Base-by-base conservation (phyloP, 2,797 vertebrate genomes). In the Champsocephalus esox region DNA sequence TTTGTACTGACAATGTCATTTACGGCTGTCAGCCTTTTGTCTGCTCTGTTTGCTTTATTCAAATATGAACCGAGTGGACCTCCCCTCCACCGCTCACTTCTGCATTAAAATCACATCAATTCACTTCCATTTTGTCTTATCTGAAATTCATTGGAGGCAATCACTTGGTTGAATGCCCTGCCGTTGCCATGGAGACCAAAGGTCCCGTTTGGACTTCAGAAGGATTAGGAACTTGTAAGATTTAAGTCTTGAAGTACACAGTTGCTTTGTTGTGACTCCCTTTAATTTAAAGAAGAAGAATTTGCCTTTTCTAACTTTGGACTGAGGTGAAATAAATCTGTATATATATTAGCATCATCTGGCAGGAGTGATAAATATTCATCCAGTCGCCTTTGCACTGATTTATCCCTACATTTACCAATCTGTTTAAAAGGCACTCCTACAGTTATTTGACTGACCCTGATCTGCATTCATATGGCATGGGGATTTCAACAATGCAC, bases 101-200 rank as follows among this genome's bases (percentile, higher is more conserved):
- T 99, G 98, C 97, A 99, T 99, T 98, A 99, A 99, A 99, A 98
- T 99, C 98, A 97, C 98, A 99, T 99, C 98, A 98, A 97, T 99
- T 98, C 98, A 96, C 95, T 97, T 97, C 98, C 97, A 98, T 98
- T 97, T 97, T 96, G 96, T 98, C 98, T 99, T 99, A 99, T 99
- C 98, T 99, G 98, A 99, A 99, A 99, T 99, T 99, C 98, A 99
- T 99, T 99, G 97, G 97, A 97, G 97, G 96, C 97, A 98, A 98
- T 99, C 98, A 98, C 97, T 98, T 97, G 97, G 96, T 96, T 98
- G 97, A 97, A 99, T 99, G 97, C 97, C 96, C 97, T 94, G 94
- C 94, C 86, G 97, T 99, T 96, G 96, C 98, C 97, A 99, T 99
- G 96, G 98, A 97, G 96, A 98, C 97, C 95, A 96, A 97, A 97